phyloP scores from a whole-genome alignment of 2,113 vertebrate genomes.

The Passer domesticus region DNA sequence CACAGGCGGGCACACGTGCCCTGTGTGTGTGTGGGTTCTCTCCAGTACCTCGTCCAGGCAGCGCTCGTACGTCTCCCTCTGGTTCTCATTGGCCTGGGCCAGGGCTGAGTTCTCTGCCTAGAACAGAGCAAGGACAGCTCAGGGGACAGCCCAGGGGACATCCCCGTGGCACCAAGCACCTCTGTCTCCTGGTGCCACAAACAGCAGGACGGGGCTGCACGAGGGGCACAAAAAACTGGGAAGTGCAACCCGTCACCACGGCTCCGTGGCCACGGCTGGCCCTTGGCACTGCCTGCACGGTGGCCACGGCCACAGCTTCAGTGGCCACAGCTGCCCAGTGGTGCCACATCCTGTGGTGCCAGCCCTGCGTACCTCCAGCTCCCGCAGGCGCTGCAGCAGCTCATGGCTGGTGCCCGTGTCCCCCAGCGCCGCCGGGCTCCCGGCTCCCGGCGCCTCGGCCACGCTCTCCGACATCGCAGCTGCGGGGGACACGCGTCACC shows the following conservation, averaged over 20 bases:
- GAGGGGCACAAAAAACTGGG: not conserved
- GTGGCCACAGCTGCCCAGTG: not conserved
- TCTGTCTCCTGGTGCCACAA: not conserved
- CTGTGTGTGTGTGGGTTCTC: rapidly evolving
- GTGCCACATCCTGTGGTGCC: not conserved
- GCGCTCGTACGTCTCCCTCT: conserved; percentile 91
- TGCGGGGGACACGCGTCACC: not conserved
- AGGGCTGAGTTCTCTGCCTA: conserved; percentile 92
- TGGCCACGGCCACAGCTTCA: not conserved
- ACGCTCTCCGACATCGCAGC: conserved; percentile 73
- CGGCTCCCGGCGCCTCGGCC: conserved; percentile 24
- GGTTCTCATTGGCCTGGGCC: conserved; percentile 91
- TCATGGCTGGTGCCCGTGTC: conserved; percentile 74
- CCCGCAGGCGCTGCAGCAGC: conserved; percentile 78
- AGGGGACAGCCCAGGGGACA: not conserved
- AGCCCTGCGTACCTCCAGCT: conserved; percentile 69
- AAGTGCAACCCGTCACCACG: rapidly evolving
- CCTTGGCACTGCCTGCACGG: not conserved
- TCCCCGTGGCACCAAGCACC: not conserved
- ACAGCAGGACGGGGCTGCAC: rapidly evolving
- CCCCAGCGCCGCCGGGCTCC: conserved; percentile 31
- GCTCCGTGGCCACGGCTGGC: not conserved
- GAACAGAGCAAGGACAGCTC: not conserved
- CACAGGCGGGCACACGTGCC: rapidly evolving
- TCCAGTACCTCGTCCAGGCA: conserved; percentile 88